Base-by-base conservation (phyloP, 2,888 invertebrate species). In the Parnassius orleans region DNA sequence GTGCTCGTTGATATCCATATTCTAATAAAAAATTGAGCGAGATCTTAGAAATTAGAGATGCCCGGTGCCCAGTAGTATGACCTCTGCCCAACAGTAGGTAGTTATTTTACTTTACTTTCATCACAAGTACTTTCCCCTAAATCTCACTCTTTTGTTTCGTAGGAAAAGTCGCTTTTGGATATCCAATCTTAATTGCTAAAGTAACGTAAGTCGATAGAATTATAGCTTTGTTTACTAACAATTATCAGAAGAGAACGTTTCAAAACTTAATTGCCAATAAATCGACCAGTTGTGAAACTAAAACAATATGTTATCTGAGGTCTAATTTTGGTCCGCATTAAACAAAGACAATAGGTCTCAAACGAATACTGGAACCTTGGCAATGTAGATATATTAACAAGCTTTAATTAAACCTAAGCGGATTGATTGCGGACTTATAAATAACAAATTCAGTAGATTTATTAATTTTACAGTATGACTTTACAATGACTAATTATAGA, bases 281-380 rank as follows among this genome's bases (percentile, higher is more conserved):
- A 60, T 63, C 55, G 61, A 52, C 46, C 44, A 44, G n/a, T 54
- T 53, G 44, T 56, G 52, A 46, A 51, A 59, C 59, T 46, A 10
- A 12, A 14, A 41, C 51, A 47, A 51, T 63, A 58, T 58, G 41
- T 58, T 52, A 63, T 58, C 63, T 55, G 63, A 14, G 43, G 51
- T 56, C 59, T 59, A 63, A 56, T 56, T 56, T 59, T 44, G 59
- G 52, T 15, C 42, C 9, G 15, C 56, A 59, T 61, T 53, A 61
- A 61, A 72, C 70, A 70, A 72, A 71, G 72, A 81, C 80, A 81
- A 81, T 77, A 72, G 77, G 63, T 73, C 64, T 69, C 75, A 76
- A 78, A 76, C 77, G 74, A 72, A 75, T 72, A 50, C 67, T 69
- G 57, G 65, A 74, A 74, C 81, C 83, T 82, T 82, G 81, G 79